Base-by-base conservation (phyloP, 1,140 invertebrate genomes). In the Cheumatopsyche charites region DNA sequence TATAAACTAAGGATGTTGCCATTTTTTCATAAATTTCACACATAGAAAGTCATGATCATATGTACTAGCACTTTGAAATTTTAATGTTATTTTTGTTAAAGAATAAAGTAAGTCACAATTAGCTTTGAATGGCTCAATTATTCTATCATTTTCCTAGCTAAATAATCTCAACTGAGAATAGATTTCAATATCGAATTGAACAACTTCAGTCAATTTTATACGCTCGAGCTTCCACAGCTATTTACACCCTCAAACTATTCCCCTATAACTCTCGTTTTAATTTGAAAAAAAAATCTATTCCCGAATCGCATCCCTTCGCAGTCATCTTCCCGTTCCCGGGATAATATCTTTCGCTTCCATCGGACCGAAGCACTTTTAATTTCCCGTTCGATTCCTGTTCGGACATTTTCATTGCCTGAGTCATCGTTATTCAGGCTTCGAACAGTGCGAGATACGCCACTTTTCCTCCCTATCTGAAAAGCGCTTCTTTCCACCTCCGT, bases 211-310 rank as follows among this genome's bases (percentile, higher is more conserved):
- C n/a, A n/a, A n/a, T n/a, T n/a, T n/a, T n/a, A n/a, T n/a, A n/a
- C n/a, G n/a, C n/a, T n/a, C 17, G 11, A 26, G n/a, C 1, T 29
- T 42, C 19, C 72, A 29, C 25, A 36, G 63, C 71, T 74, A 74
- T 74, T 74, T 74, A 74, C 71, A 69, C 49, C 21, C 21, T 29
- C 15, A 29, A 74, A 74, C 73, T 74, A 74, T 74, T 74, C 71
- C n/a, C 73, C 73, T 70, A 62, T 71, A 49, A 72, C 69, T 72
- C 72, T 72, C 70, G 70, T 71, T 74, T 74, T 71, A 74, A 74
- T 72, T 74, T 74, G 72, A 74, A n/a, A n/a, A n/a, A 74, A 71
- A 68, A 45, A 4, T 36, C 29, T 36, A 36, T 68, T 36, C 25
- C 73, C 69, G 36, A 25, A 12, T 7, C 55, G 3, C 23, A 25